Evolutionary conservation across 2,797 vertebrate species (phyloP).

Genomic region (Eulemur rubriventer): DNA sequence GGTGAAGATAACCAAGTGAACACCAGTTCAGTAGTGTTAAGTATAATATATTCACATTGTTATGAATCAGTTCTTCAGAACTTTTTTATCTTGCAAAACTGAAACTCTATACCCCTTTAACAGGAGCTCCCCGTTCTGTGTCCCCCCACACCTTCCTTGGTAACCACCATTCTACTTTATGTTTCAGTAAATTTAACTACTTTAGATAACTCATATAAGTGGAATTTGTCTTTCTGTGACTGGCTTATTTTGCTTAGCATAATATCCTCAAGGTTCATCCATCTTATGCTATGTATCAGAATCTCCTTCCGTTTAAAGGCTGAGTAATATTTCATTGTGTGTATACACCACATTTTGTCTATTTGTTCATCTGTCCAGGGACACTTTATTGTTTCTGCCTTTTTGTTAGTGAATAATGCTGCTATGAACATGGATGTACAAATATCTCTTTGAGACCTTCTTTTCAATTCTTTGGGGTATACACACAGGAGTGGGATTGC

Average conservation of each 20-base stretch:
- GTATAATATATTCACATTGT: neutral
- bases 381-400: neutral
- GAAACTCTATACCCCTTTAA: neutral
- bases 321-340: neutral
- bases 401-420: neutral
- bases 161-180: neutral
- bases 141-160: neutral
- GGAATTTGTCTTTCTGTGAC: neutral
- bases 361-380: neutral
- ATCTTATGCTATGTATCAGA: neutral
- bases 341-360: neutral
- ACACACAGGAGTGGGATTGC: neutral
- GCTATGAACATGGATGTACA: neutral
- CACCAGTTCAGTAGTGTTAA: neutral
- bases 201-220: neutral
- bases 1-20: too few species aligned
- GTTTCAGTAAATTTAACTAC: neutral
- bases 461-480: neutral
- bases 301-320: neutral
- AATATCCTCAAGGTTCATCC: neutral
- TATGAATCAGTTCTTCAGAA: neutral
- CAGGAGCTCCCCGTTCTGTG: neutral
- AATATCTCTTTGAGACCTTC: neutral
- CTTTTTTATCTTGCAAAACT: neutral
- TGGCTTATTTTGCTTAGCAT: neutral